These are phyloP conservation scores for Heliocidaris erythrogramma DNA, from an alignment of 35 echinoderm and acorn worm species.

Conservation along the genomic window DNA sequence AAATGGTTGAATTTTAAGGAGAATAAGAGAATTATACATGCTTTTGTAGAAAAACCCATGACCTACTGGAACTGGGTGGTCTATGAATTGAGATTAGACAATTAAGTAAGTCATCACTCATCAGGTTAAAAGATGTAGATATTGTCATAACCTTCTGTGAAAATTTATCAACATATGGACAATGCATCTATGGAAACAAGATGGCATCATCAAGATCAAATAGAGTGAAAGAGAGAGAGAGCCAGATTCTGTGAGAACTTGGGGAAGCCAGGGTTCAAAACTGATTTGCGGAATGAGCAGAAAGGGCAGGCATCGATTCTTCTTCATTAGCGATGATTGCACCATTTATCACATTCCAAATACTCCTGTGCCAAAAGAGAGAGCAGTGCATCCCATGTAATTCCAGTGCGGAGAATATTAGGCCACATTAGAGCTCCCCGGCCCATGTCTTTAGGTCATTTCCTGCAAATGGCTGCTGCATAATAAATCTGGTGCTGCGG, in stretches of 20 bases:
- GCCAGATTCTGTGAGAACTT: background rate
- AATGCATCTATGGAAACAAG: no score
- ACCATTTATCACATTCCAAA: background rate
- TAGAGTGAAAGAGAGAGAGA: background rate
- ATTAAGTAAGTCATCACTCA: no score
- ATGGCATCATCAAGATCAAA: no score
- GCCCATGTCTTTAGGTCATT: background rate
- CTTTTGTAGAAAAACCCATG: no score
- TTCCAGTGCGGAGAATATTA: background rate
- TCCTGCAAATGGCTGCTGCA: background rate
- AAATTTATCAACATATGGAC: no score
- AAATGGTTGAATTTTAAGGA: no score
- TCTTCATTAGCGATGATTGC: background rate
- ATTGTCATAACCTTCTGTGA: no score
- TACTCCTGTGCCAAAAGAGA: background rate
- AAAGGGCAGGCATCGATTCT: background rate
- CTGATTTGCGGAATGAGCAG: background rate
- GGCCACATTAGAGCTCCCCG: background rate
- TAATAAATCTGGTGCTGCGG: no score
- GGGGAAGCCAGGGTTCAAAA: background rate
- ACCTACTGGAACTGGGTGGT: no score
- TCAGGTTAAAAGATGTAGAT: no score
- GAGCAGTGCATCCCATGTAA: background rate
- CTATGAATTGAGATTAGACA: no score
- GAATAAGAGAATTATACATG: no score